These are phyloP conservation scores for Coelopa frigida DNA, from an alignment of 1,140 invertebrate species.

Conservation along the genomic window DNA sequence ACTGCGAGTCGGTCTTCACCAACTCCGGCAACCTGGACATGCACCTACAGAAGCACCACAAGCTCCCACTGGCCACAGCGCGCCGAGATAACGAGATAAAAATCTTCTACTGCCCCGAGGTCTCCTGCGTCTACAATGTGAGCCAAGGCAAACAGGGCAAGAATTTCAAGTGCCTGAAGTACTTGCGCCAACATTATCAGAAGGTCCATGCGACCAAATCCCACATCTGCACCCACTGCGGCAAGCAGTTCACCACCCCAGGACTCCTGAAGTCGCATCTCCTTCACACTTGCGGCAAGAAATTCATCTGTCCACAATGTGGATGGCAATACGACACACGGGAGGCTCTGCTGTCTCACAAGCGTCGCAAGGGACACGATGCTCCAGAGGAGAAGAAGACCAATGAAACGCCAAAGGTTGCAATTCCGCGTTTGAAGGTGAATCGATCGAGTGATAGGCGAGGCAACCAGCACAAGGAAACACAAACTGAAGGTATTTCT, in stretches of 20 bases:
- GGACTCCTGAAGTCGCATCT: conserved; percentile 46
- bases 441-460: no score
- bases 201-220: conserved; percentile 54
- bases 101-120: conserved; percentile 34
- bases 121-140: conserved; percentile 27
- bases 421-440: no score
- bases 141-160: conserved; percentile 11
- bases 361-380: conserved; percentile 49
- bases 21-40: conserved; percentile 38
- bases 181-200: conserved; percentile 50
- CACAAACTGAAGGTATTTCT: no score
- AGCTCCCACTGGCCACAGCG: no score
- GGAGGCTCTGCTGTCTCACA: conserved; percentile 54
- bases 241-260: conserved; percentile 51
- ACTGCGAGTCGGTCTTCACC: conserved; percentile 30
- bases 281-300: conserved; percentile 48
- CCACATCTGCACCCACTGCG: conserved; percentile 48
- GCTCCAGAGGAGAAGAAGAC: conserved; percentile 1
- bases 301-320: conserved; percentile 50
- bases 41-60: conserved; percentile 37
- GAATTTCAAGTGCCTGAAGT: conserved; percentile 33
- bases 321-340: conserved; percentile 48
- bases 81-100: conserved; percentile 12
- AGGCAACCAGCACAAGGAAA: no score
- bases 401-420: no score